Evolutionary conservation across 53 echinoderm and acorn worm genomes (phyloP).

Genomic region (Crossaster papposus): DNA sequence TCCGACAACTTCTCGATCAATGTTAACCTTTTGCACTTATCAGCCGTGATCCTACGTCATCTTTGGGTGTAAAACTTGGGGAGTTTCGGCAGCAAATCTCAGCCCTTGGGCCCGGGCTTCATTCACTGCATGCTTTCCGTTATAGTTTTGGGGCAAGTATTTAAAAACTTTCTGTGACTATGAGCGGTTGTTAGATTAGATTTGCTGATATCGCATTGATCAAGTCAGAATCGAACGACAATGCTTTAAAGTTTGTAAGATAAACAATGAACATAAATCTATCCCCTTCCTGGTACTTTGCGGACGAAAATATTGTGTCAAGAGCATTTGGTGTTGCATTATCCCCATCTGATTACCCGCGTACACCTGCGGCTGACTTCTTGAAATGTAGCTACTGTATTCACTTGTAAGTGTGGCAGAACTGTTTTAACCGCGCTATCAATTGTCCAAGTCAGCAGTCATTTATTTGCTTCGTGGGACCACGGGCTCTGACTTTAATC

Average conservation of each 20-base stretch:
- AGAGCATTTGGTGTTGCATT: not conserved
- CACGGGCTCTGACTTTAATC: not conserved
- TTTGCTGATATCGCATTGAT: not conserved
- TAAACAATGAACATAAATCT: not conserved
- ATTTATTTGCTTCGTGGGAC: not conserved
- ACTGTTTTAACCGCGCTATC: not conserved
- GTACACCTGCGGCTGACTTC: not conserved
- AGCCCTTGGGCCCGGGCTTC: not conserved
- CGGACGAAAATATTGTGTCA: not conserved
- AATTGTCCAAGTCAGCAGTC: not conserved
- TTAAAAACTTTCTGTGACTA: constrained; percentile 3
- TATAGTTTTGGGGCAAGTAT: not conserved
- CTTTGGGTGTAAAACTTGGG: not conserved
- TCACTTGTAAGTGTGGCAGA: not conserved
- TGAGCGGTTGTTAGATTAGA: not conserved
- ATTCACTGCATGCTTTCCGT: not conserved
- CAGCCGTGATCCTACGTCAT: not conserved
- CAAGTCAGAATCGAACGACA: not conserved
- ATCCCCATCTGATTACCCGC: no score
- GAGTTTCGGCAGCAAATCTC: not conserved
- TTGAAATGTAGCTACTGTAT: no score
- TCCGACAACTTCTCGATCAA: not conserved
- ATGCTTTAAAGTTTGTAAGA: not conserved
- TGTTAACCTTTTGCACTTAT: not conserved
- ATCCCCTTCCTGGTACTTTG: not conserved